A percentile compares a stretch with the other conserved stretches of the same genome.
These are phyloP conservation scores for Drosophila testacea DNA, from an alignment of 2,888 invertebrate genomes.

Conservation along the genomic window DNA sequence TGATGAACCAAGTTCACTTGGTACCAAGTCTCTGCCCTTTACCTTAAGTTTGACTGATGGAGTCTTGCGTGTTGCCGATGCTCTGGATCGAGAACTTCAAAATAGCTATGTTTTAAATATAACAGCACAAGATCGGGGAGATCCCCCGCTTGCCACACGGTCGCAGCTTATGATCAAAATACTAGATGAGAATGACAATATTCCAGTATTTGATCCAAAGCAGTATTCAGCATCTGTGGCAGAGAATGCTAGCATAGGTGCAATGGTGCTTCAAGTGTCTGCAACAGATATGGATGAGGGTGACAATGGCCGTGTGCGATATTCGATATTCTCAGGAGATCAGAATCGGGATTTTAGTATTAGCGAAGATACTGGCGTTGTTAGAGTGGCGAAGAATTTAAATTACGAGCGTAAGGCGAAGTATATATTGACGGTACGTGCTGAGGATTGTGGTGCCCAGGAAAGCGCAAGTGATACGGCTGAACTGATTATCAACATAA, in stretches of 20 bases:
- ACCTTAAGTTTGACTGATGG: constrained; percentile 95
- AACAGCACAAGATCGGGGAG: constrained; percentile 95
- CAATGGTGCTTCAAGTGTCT: constrained; percentile 94
- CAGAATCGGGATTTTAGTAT: constrained; percentile 96
- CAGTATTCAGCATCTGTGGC: constrained; percentile 96
- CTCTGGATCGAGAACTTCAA: constrained; percentile 93
- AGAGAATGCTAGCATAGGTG: constrained; percentile 97
- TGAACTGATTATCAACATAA: constrained; percentile 92
- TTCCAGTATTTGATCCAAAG: constrained; percentile 94
- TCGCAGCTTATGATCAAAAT: constrained; percentile 90
- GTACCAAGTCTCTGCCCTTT: constrained; percentile 87
- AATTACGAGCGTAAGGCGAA: constrained; percentile 96
- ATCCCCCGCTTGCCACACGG: constrained; percentile 90
- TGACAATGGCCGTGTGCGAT: constrained; percentile 95
- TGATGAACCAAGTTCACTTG: not conserved
- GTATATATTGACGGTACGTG: constrained; percentile 93
- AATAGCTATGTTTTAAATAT: constrained; percentile 91
- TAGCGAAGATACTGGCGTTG: constrained; percentile 95
- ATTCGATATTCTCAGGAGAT: constrained; percentile 95
- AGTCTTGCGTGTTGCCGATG: constrained; percentile 92
- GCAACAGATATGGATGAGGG: constrained; percentile 96
- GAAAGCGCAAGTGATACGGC: constrained; percentile 90
- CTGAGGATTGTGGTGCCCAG: constrained; percentile 93
- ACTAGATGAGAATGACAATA: constrained; percentile 95
- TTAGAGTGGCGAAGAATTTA: constrained; percentile 95